Conservation (phyloP, 2,113 vertebrate genomes). For the Naja naja region DNA sequence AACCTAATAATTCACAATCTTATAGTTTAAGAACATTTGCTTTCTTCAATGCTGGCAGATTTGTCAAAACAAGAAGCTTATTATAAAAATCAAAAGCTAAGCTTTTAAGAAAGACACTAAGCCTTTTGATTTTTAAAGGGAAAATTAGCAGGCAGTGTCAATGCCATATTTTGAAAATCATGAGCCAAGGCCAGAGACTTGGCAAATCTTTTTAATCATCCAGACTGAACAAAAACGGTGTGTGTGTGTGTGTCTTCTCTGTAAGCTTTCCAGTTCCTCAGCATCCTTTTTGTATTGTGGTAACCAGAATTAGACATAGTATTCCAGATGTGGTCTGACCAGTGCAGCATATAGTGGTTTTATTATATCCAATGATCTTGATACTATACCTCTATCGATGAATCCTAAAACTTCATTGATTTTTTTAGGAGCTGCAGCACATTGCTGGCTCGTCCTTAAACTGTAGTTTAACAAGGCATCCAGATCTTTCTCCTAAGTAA, state of each 20-base stretch:
- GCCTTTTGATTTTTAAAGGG: not conserved
- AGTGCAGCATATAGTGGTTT: not conserved
- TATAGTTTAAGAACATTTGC: not conserved
- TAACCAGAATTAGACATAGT: not conserved
- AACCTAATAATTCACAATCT: not conserved
- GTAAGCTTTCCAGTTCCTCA: not conserved
- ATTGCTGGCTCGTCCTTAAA: not conserved
- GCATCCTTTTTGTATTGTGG: not conserved
- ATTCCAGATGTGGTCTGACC: not conserved
- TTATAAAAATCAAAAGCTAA: not conserved
- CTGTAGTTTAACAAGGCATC: not conserved
- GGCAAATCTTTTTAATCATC: not conserved
- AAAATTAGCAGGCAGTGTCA: not conserved
- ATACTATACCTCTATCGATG: not conserved
- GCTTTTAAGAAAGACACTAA: not conserved
- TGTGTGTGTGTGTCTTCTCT: not conserved
- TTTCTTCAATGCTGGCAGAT: not conserved
- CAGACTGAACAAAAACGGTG: not conserved
- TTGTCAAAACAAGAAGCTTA: not conserved
- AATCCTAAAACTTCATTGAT: not conserved
- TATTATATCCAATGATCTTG: not conserved
- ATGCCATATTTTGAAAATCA: not conserved
- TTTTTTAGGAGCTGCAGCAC: not conserved
- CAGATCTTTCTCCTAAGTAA: not conserved
- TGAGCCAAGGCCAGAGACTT: not conserved